Conservation (phyloP, 2,888 invertebrate species). For the Aphrophora alni region DNA sequence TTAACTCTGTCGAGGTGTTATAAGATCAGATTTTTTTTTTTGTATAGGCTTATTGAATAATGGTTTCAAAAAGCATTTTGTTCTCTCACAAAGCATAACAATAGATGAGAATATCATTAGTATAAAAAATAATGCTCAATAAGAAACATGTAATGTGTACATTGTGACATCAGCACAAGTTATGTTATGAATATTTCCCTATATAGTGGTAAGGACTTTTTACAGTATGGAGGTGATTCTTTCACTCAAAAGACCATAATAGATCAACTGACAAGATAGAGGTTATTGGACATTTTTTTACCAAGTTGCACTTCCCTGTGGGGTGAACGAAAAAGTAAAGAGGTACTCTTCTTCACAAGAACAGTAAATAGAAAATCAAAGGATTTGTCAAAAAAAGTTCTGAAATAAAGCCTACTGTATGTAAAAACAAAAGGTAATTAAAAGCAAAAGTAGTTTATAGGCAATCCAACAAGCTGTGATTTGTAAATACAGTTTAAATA, state of each 20-base stretch:
- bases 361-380: background rate
- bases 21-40: too few species aligned
- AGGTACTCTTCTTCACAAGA: background rate
- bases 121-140: slow-evolving; percentile 32
- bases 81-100: slow-evolving; percentile 23
- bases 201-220: background rate
- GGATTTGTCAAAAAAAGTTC: background rate
- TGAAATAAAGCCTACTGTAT: background rate
- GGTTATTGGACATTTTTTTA: background rate
- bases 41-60: slow-evolving; percentile 24
- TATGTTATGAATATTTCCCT: too few species aligned
- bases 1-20: slow-evolving; percentile 22
- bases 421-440: slow-evolving; percentile 12
- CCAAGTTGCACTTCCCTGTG: background rate
- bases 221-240: background rate
- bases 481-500: slow-evolving; percentile 18
- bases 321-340: background rate
- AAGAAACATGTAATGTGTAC: slow-evolving; percentile 23
- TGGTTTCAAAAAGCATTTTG: slow-evolving; percentile 19
- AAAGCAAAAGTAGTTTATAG: slow-evolving; percentile 14
- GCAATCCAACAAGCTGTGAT: slow-evolving; percentile 22
- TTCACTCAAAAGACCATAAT: slow-evolving; percentile 7
- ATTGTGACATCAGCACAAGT: background rate
- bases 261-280: background rate
- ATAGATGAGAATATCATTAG: slow-evolving; percentile 29